Percentiles rank a stretch among this genome's conserved stretches.
Conservation (phyloP, 2,888 invertebrate genomes). For the Ophioninae sp. region DNA sequence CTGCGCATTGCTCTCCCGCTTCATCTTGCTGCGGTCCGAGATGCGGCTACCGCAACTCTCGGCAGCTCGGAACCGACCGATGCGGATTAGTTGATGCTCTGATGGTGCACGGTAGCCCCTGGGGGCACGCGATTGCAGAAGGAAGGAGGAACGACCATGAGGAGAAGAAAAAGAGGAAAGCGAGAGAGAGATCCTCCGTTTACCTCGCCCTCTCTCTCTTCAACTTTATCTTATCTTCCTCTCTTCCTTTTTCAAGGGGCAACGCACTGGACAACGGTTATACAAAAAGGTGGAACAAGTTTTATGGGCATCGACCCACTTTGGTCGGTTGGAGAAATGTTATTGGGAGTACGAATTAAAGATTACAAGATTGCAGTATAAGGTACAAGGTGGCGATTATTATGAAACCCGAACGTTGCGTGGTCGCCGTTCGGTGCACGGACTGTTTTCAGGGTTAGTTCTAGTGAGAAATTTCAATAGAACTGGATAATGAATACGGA, state of each 20-base stretch:
- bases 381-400: not conserved
- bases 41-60: constrained; percentile 56
- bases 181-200: not conserved
- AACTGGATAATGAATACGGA: not conserved
- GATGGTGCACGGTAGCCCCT: constrained; percentile 60
- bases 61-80: constrained; percentile 41
- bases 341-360: constrained; percentile 21
- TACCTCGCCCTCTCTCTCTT: not conserved
- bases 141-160: constrained; percentile 27
- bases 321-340: constrained; percentile 17
- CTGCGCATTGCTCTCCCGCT: constrained; percentile 28
- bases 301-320: constrained; percentile 56
- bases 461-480: not conserved
- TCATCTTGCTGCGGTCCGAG: constrained; percentile 56
- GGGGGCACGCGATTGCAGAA: constrained; percentile 42
- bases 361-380: constrained; percentile 3
- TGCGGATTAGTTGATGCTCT: constrained; percentile 59
- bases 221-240: not conserved
- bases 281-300: constrained; percentile 29
- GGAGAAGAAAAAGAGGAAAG: constrained; percentile 3
- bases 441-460: not conserved
- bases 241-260: constrained; percentile 14
- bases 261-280: constrained; percentile 42
- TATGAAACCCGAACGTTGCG: not conserved
- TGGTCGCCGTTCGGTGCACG: not conserved